A percentile compares a stretch with the other conserved stretches of the same genome.
phyloP scores from a whole-genome alignment of 2,113 vertebrate genomes.

The Entosphenus tridentatus region DNA sequence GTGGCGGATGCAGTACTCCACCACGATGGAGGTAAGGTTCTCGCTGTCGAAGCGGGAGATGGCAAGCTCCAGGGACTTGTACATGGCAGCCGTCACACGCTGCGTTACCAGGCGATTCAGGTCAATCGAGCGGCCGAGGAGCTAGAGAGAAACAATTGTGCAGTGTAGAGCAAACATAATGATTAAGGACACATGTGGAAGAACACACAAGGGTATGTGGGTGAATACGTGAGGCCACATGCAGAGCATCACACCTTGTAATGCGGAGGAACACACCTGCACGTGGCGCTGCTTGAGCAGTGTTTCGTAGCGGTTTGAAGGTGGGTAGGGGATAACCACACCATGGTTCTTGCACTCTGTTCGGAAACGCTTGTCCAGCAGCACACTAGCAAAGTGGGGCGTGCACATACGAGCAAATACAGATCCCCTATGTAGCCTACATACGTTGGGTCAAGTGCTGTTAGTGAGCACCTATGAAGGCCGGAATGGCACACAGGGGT shows the following conservation, averaged over 20 bases:
- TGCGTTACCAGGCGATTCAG: constrained; percentile 93
- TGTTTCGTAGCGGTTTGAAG: constrained; percentile 92
- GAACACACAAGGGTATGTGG: too few species aligned
- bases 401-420: not conserved
- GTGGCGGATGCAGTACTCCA: constrained; percentile 16
- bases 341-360: constrained; percentile 98
- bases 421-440: not conserved
- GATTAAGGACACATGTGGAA: too few species aligned
- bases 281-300: constrained; percentile 93
- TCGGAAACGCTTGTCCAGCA: constrained; percentile 85
- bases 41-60: constrained; percentile 98
- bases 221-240: too few species aligned
- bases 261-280: constrained; percentile 32
- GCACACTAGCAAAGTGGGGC: constrained; percentile 35
- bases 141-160: constrained; percentile 19
- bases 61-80: constrained; percentile 89
- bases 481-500: too few species aligned
- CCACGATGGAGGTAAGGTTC: constrained; percentile 94
- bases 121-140: constrained; percentile 83
- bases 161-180: too few species aligned
- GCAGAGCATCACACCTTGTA: too few species aligned
- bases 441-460: not conserved
- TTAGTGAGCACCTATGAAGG: not conserved
- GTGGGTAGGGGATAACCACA: constrained; percentile 90
- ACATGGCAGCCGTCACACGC: constrained; percentile 91